Percentiles rank a stretch among this genome's conserved stretches.
Conservation (phyloP, 2,888 invertebrate genomes). For the Plebejus argus region DNA sequence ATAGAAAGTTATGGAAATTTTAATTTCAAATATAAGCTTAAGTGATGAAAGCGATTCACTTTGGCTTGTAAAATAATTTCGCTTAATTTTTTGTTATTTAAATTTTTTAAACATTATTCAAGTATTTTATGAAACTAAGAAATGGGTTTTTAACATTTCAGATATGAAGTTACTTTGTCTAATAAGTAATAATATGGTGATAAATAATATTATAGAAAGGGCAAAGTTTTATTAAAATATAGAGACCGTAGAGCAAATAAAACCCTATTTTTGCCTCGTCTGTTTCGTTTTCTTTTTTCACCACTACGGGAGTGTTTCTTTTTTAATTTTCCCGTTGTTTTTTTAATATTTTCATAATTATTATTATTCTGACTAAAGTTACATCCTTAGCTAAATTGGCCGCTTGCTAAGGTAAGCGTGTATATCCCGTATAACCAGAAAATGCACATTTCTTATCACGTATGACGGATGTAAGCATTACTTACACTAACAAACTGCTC, state of each 20-base stretch:
- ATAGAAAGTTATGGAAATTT: background rate
- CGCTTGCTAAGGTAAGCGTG: background rate
- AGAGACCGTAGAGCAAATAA: too few relatives aligned
- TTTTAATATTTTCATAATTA: background rate
- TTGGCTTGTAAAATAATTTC: background rate
- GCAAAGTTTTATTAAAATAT: too few relatives aligned
- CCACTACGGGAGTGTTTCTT: too few relatives aligned
- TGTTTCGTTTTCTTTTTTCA: too few relatives aligned
- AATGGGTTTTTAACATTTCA: background rate
- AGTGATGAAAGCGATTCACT: background rate
- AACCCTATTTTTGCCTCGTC: too few relatives aligned
- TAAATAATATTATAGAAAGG: too few relatives aligned
- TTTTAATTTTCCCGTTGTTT: background rate
- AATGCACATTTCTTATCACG: slow-evolving; percentile 23
- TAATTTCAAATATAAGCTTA: slow-evolving; percentile 3
- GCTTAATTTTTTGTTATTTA: background rate
- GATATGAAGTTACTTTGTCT: background rate
- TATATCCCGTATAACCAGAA: background rate
- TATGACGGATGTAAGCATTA: slow-evolving; percentile 31
- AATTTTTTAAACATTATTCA: slow-evolving; percentile 4
- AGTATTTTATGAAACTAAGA: background rate
- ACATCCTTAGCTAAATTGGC: background rate
- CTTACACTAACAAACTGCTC: background rate
- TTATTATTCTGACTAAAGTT: background rate
- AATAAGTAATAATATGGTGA: background rate